Evolutionary conservation across 2,888 invertebrate genomes (phyloP).

Genomic region (Diploptera punctata): DNA sequence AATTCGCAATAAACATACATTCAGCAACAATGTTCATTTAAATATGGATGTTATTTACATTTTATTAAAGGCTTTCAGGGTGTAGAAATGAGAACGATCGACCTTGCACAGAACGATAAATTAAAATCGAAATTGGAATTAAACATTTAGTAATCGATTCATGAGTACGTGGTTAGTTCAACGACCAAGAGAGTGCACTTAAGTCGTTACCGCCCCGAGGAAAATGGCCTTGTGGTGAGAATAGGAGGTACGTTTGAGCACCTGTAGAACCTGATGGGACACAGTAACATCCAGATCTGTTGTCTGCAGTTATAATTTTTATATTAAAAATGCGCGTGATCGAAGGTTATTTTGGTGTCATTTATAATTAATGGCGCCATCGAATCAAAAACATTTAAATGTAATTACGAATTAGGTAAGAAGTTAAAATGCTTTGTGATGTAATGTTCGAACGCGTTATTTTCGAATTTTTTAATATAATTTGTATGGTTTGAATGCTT

Average conservation of each 20-base stretch:
- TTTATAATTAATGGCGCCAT: conserved; percentile 22
- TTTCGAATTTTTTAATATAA: neutral
- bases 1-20: too few species aligned
- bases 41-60: too few species aligned
- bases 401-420: conserved; percentile 29
- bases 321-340: conserved; percentile 30
- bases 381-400: conserved; percentile 19
- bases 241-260: conserved; percentile 25
- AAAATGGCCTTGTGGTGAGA: neutral
- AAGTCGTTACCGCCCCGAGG: neutral
- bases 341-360: neutral
- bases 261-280: conserved; percentile 34
- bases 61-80: too few species aligned
- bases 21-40: too few species aligned
- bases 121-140: too few species aligned
- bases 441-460: neutral
- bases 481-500: neutral
- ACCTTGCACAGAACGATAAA: too few species aligned
- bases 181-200: neutral
- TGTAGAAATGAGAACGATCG: too few species aligned
- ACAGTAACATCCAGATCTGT: conserved; percentile 25
- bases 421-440: neutral
- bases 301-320: neutral
- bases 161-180: neutral
- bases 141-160: too few species aligned